Conservation (phyloP, 1,140 invertebrate species). For the Sesamia nonagrioides region DNA sequence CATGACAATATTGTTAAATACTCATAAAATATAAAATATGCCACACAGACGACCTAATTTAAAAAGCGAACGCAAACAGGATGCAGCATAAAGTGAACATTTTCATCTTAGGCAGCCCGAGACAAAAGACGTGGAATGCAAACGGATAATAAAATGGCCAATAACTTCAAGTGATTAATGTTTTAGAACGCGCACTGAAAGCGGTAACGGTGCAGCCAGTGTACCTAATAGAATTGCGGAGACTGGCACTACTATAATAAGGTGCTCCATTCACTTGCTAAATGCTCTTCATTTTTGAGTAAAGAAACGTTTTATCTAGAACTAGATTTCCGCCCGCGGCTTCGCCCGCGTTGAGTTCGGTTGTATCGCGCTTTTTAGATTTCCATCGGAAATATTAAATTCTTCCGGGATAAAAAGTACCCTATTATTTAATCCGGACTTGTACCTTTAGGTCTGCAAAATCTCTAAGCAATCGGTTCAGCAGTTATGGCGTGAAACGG, state of each 20-base stretch:
- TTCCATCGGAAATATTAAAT: too few relatives aligned
- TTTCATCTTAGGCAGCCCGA: not conserved
- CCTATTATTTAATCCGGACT: too few relatives aligned
- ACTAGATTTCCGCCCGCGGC: too few relatives aligned
- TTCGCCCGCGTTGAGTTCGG: too few relatives aligned
- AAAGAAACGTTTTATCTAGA: not conserved
- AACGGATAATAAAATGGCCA: not conserved
- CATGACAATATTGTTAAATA: too few relatives aligned
- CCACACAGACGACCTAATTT: not conserved
- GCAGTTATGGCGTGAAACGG: too few relatives aligned
- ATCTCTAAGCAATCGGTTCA: too few relatives aligned
- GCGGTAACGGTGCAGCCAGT: not conserved
- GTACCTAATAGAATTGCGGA: constrained; percentile 1
- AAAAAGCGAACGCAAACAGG: not conserved
- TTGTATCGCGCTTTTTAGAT: too few relatives aligned
- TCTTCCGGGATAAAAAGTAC: too few relatives aligned
- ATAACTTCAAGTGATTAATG: constrained; percentile 8
- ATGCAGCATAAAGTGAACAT: not conserved
- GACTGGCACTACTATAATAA: not conserved
- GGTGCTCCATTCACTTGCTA: not conserved
- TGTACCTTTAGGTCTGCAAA: too few relatives aligned
- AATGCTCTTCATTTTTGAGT: not conserved
- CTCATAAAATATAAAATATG: too few relatives aligned
- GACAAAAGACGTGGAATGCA: constrained; percentile 1
- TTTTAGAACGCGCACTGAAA: constrained; percentile 5